A percentile compares a stretch with the other conserved stretches of the same genome.
These are phyloP conservation scores for Pseudochaenichthys georgianus DNA, from an alignment of 2,797 vertebrate species.

Conservation along the genomic window DNA sequence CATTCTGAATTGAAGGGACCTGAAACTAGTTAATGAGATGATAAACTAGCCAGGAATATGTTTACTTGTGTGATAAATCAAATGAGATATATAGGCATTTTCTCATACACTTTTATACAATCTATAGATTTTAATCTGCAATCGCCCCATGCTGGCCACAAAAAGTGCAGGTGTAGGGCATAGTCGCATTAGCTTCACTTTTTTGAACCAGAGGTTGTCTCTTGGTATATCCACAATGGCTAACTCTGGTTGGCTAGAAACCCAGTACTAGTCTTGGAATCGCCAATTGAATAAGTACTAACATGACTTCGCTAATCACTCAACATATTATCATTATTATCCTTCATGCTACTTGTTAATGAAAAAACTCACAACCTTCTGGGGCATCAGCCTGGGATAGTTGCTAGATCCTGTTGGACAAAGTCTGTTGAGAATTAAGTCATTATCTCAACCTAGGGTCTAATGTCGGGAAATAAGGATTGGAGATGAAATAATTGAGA, in stretches of 20 bases:
- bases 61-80: no score
- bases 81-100: no score
- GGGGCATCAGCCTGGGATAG: conserved; percentile 34
- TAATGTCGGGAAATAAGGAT: background rate
- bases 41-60: no score
- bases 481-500: conserved; percentile 1
- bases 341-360: background rate
- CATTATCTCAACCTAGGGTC: conserved; percentile 31
- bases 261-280: no score
- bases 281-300: background rate
- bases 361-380: background rate
- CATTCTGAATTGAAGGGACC: no score
- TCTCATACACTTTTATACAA: no score
- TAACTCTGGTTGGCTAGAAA: background rate
- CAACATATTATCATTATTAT: background rate
- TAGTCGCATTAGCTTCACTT: no score
- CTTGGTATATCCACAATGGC: background rate
- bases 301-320: background rate
- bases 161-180: no score
- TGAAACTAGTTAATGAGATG: no score
- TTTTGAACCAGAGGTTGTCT: no score
- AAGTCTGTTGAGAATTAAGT: conserved; percentile 40
- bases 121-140: no score
- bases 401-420: conserved; percentile 21
- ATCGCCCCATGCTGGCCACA: no score